Evolutionary conservation across 2,888 invertebrate genomes (phyloP).

Genomic region (Chirona hameri): DNA sequence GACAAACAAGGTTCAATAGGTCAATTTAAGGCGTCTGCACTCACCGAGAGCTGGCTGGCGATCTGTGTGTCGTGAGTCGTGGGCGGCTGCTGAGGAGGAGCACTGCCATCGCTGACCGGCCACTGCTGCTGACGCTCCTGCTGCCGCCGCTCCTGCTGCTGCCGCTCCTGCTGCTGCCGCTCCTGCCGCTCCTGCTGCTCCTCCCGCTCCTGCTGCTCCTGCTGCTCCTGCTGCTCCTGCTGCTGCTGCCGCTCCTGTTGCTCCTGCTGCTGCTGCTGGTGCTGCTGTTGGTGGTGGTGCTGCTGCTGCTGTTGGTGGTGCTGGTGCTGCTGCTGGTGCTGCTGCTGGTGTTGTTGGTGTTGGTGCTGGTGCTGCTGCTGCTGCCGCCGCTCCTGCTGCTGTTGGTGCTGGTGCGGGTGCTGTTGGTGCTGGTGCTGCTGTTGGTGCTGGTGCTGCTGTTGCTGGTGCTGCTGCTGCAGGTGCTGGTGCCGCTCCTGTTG

Average conservation of each 20-base stretch:
- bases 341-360: background rate
- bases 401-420: too few species aligned
- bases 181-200: background rate
- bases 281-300: background rate
- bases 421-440: background rate
- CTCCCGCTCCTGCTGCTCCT: too few species aligned
- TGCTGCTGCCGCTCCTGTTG: background rate
- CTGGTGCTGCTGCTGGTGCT: background rate
- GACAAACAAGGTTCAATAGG: too few species aligned
- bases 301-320: background rate
- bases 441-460: background rate
- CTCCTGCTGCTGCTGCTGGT: background rate
- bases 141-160: background rate
- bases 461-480: background rate
- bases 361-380: background rate
- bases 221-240: background rate
- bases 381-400: background rate
- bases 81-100: too few species aligned
- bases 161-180: background rate
- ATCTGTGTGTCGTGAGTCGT: too few species aligned
- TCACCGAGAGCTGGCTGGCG: background rate
- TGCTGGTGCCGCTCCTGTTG: background rate
- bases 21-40: too few species aligned
- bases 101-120: background rate
- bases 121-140: background rate